Evolutionary conservation across 2,888 invertebrate species (phyloP).

Genomic region (Rhagonycha fulva): DNA sequence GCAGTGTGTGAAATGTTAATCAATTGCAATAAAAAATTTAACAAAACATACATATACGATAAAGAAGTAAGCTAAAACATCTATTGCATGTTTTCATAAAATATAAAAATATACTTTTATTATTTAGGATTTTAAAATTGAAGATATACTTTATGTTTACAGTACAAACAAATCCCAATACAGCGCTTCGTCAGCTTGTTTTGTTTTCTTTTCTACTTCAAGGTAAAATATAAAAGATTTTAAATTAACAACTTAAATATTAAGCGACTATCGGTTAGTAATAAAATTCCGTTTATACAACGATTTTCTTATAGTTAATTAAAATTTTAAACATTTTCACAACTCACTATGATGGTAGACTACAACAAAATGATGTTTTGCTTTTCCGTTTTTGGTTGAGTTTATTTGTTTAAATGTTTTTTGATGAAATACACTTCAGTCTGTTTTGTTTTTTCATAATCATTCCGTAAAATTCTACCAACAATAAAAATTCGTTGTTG

Average conservation of each 20-base stretch:
- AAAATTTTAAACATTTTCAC: background rate
- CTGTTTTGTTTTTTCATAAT: background rate
- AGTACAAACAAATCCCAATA: conserved; percentile 2
- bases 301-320: background rate
- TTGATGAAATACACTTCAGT: background rate
- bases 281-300: background rate
- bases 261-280: background rate
- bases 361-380: background rate
- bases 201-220: background rate
- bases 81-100: background rate
- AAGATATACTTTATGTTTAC: conserved; percentile 1
- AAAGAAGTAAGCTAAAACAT: background rate
- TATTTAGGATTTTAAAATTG: conserved; percentile 1
- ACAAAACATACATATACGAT: background rate
- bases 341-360: background rate
- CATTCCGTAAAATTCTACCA: background rate
- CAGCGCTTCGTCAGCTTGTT: background rate
- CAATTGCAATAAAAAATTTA: background rate
- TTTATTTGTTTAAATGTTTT: background rate
- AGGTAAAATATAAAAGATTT: background rate
- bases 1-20: background rate
- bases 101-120: background rate
- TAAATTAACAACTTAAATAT: background rate
- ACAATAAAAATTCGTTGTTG: background rate
- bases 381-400: background rate